A percentile compares a stretch with the other conserved stretches of the same genome.
Evolutionary conservation across 2,113 vertebrate genomes (phyloP).

Genomic region (Mormyrus lacerda): DNA sequence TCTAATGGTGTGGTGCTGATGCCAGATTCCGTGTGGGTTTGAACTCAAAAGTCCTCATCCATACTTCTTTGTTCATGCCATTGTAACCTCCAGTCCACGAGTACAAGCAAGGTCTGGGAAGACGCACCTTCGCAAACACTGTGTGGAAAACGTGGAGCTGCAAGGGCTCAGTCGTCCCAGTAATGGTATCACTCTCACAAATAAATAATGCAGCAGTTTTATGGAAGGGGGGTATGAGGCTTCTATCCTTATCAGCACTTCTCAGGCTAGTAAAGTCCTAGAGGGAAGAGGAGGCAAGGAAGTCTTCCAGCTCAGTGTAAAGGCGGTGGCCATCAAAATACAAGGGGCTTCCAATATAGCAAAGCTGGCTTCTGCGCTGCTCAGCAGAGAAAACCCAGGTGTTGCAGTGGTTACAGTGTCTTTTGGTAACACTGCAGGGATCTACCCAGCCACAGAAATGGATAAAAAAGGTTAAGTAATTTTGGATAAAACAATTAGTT

Average conservation of each 20-base stretch:
- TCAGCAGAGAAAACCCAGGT: neutral
- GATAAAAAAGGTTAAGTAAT: neutral
- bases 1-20: neutral
- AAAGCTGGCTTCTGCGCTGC: neutral
- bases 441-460: neutral
- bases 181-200: neutral
- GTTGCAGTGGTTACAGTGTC: neutral
- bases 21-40: neutral
- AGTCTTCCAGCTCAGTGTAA: neutral
- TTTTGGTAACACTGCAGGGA: neutral
- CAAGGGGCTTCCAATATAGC: neutral
- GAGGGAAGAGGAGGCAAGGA: neutral
- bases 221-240: neutral
- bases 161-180: neutral
- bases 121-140: neutral
- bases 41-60: neutral
- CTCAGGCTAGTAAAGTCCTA: neutral
- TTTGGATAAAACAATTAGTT: neutral
- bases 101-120: neutral
- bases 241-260: neutral
- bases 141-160: neutral
- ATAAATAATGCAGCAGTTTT: conserved; percentile 11
- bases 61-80: too few species aligned
- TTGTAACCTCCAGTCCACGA: neutral
- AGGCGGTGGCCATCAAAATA: neutral